Evolutionary conservation across 2,113 vertebrate genomes (phyloP).

Genomic region (Orientallactaga bullata): DNA sequence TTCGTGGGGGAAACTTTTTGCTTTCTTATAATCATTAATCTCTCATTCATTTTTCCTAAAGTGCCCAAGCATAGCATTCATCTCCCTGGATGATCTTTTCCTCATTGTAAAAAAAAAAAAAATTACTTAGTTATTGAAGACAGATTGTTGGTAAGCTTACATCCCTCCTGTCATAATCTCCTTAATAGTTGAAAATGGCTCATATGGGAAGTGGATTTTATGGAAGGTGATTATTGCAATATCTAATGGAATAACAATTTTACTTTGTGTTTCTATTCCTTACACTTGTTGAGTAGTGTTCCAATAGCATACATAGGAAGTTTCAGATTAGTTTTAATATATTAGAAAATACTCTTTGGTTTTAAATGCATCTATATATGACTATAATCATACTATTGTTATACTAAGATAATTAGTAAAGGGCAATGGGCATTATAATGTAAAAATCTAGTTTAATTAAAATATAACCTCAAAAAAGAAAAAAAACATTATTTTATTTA

Average conservation of each 20-base stretch:
- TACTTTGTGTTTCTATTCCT: neutral
- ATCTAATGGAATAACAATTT: constrained; percentile 56
- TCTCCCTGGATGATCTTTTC: constrained; percentile 69
- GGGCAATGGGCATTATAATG: neutral
- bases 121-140: constrained; percentile 68
- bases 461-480: neutral
- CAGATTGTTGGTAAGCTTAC: constrained; percentile 78
- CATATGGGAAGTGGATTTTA: constrained; percentile 67
- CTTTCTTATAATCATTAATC: constrained; percentile 56
- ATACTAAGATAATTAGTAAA: neutral
- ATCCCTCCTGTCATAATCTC: constrained; percentile 72
- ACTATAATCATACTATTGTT: neutral
- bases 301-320: neutral
- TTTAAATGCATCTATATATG: neutral
- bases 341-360: neutral
- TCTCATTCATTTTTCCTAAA: constrained; percentile 69
- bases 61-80: constrained; percentile 26
- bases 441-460: neutral
- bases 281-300: neutral
- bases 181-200: constrained; percentile 77
- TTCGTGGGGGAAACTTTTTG: constrained; percentile 42
- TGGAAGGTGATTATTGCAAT: constrained; percentile 53
- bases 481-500: neutral
- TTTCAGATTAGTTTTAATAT: neutral
- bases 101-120: constrained; percentile 69